phyloP scores from a whole-genome alignment of 2,113 vertebrate species.

The Lophura nycthemera region DNA sequence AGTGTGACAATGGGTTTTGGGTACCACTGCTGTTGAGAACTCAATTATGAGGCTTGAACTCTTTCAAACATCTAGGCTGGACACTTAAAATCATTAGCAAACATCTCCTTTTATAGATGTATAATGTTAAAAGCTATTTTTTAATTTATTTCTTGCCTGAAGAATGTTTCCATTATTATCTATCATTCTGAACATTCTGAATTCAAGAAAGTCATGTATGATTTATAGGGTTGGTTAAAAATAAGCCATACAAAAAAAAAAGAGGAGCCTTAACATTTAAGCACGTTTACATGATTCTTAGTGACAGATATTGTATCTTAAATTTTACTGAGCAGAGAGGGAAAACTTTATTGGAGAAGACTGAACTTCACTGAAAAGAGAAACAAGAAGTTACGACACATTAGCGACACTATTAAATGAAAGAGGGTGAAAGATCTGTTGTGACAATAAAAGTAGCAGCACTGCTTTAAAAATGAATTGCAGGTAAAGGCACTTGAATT shows the following conservation, averaged over 20 bases:
- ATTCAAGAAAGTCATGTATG: background rate
- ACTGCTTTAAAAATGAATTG: background rate
- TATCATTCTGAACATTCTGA: background rate
- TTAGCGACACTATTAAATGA: background rate
- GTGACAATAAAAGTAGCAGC: background rate
- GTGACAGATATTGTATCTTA: background rate
- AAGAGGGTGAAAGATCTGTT: constrained; percentile 22
- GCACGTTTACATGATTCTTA: background rate
- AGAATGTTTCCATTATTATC: background rate
- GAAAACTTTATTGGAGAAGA: background rate
- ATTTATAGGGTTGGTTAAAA: constrained; percentile 34
- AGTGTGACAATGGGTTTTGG: background rate
- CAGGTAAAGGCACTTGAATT: background rate
- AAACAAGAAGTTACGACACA: background rate
- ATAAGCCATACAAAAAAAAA: background rate
- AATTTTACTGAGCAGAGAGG: background rate
- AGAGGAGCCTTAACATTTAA: background rate
- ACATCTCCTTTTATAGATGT: constrained; percentile 5
- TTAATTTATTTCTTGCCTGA: background rate
- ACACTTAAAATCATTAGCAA: background rate
- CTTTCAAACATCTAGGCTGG: background rate
- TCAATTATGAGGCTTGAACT: background rate
- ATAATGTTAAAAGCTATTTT: background rate
- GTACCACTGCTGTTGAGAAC: background rate
- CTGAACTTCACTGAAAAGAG: background rate